Evolutionary conservation across 2,888 invertebrate species (phyloP).

Genomic region (Ptychoptera contaminata): DNA sequence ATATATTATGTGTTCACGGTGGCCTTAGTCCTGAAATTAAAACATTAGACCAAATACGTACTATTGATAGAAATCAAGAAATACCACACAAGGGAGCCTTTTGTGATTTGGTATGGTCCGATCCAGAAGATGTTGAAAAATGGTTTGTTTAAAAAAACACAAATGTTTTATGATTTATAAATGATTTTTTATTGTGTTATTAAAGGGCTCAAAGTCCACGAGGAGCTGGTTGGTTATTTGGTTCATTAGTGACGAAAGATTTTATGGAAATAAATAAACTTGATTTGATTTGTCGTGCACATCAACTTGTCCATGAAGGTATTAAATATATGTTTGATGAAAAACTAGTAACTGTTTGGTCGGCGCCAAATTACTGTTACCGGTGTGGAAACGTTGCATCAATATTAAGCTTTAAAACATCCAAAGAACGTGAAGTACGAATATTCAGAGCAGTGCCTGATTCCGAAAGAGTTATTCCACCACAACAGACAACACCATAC

Average conservation of each 20-base stretch:
- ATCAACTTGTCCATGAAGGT: constrained; percentile 99
- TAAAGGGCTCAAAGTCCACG: constrained; percentile 74
- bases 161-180: constrained; percentile 3
- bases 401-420: constrained; percentile 75
- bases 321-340: constrained; percentile 96
- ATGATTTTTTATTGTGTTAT: constrained; percentile 10
- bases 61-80: constrained; percentile 90
- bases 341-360: constrained; percentile 95
- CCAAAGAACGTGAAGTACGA: constrained; percentile 62
- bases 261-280: constrained; percentile 90
- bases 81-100: constrained; percentile 97
- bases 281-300: constrained; percentile 90
- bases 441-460: constrained; percentile 95
- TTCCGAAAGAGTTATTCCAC: constrained; percentile 81
- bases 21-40: constrained; percentile 94
- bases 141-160: constrained; percentile 43
- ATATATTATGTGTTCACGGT: constrained; percentile 93
- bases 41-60: constrained; percentile 91
- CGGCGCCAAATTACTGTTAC: constrained; percentile 99
- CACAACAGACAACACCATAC: constrained; percentile 87
- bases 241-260: constrained; percentile 81
- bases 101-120: constrained; percentile 99
- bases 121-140: constrained; percentile 90
- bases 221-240: constrained; percentile 97
- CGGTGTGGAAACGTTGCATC: constrained; percentile 97